A percentile compares a stretch with the other conserved stretches of the same genome.
These are phyloP conservation scores for Rhinichthys osculus DNA, from an alignment of 2,797 vertebrate genomes.

Conservation along the genomic window DNA sequence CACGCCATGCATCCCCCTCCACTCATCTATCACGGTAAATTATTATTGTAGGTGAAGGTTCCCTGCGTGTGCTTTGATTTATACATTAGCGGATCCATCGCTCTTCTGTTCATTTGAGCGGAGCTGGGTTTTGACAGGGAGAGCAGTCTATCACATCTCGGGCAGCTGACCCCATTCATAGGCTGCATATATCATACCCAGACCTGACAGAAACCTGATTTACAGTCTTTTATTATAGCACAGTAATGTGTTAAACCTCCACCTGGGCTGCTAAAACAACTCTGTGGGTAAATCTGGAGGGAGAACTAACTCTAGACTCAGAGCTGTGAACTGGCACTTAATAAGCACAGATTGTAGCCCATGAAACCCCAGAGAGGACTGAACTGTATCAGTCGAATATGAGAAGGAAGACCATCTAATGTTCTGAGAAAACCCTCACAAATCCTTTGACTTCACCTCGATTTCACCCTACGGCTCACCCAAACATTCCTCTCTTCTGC, in stretches of 20 bases:
- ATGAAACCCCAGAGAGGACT: not conserved
- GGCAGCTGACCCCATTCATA: constrained; percentile 61
- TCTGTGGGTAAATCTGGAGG: constrained; percentile 54
- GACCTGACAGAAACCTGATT: constrained; percentile 66
- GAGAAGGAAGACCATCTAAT: constrained; percentile 26
- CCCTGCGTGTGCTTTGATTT: constrained; percentile 45
- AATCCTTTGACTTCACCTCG: constrained; percentile 27
- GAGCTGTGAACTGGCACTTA: constrained; percentile 34
- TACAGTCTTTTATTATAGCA: constrained; percentile 65
- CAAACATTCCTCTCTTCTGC: constrained; percentile 41
- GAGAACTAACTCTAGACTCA: constrained; percentile 59
- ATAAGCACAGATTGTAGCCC: constrained; percentile 25
- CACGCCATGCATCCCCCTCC: not conserved
- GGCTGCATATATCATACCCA: constrained; percentile 66
- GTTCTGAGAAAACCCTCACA: constrained; percentile 24
- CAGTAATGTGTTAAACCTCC: constrained; percentile 64
- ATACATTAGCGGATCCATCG: constrained; percentile 45
- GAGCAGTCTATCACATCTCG: constrained; percentile 55
- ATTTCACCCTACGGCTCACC: constrained; percentile 11
- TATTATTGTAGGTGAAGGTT: constrained; percentile 54
- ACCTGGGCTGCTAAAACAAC: constrained; percentile 55
- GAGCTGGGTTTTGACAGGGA: constrained; percentile 56
- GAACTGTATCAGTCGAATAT: constrained; percentile 21
- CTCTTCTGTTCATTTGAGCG: constrained; percentile 48
- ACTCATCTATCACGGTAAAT: constrained; percentile 30